phyloP scores from a whole-genome alignment of 2,888 invertebrate species.

The Coremacera marginata region DNA sequence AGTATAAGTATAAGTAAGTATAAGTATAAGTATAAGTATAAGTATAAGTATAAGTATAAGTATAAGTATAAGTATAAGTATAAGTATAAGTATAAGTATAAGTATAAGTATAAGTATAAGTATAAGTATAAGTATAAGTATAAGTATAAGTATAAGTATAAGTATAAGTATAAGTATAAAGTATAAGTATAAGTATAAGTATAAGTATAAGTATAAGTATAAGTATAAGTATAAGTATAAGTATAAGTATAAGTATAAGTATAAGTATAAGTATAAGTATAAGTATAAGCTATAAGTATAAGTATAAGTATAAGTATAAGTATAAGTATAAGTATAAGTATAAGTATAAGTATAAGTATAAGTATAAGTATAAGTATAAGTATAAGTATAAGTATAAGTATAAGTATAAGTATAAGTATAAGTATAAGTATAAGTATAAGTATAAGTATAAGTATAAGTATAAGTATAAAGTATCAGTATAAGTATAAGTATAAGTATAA shows the following conservation, averaged over 20 bases:
- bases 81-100: neutral
- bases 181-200: neutral
- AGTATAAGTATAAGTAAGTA: neutral
- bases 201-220: neutral
- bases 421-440: too few relatives aligned
- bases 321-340: too few relatives aligned
- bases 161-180: neutral
- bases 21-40: neutral
- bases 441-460: too few relatives aligned
- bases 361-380: too few relatives aligned
- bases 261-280: neutral
- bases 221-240: neutral
- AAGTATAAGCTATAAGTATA: too few relatives aligned
- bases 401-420: too few relatives aligned
- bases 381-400: too few relatives aligned
- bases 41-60: neutral
- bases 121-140: neutral
- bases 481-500: too few relatives aligned
- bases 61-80: neutral
- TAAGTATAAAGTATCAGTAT: too few relatives aligned
- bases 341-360: too few relatives aligned
- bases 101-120: neutral
- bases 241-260: neutral
- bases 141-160: neutral
- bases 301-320: too few relatives aligned